These are phyloP conservation scores for Hirtodrosophila cameraria DNA, from an alignment of 2,888 invertebrate genomes.

Conservation along the genomic window DNA sequence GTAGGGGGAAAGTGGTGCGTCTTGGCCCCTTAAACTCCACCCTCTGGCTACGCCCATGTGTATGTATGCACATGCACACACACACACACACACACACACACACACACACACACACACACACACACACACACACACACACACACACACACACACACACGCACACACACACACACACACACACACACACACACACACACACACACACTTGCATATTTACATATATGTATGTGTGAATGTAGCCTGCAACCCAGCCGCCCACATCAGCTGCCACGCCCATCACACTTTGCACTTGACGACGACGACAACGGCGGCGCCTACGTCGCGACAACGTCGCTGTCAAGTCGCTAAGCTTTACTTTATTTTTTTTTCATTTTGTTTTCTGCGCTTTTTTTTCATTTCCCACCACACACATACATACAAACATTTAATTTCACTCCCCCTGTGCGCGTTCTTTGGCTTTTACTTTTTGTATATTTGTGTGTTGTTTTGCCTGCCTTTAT, in stretches of 20 bases:
- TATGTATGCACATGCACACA: too few relatives aligned
- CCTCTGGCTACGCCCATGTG: too few relatives aligned
- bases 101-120: too few relatives aligned
- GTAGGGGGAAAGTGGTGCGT: too few relatives aligned
- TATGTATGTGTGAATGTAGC: constrained; percentile 3
- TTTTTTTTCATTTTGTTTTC: constrained; percentile 32
- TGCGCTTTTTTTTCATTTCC: constrained; percentile 46
- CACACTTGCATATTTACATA: neutral
- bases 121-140: too few relatives aligned
- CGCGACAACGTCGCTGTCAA: constrained; percentile 37
- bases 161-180: neutral
- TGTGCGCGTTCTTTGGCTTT: constrained; percentile 50
- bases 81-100: too few relatives aligned
- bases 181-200: neutral
- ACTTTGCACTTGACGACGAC: constrained; percentile 47
- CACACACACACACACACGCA: neutral
- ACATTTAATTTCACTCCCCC: constrained; percentile 50
- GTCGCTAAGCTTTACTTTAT: constrained; percentile 50
- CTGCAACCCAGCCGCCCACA: constrained; percentile 36
- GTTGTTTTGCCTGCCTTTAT: constrained; percentile 46
- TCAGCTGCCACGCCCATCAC: constrained; percentile 48
- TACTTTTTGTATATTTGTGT: constrained; percentile 48
- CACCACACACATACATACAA: constrained; percentile 30
- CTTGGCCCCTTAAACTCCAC: too few relatives aligned
- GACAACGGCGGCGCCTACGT: constrained; percentile 37